Evolutionary conservation across 2,888 invertebrate genomes (phyloP), one percentile per base, ranked within the genome.

Genomic region (Machimus rusticus): DNA sequence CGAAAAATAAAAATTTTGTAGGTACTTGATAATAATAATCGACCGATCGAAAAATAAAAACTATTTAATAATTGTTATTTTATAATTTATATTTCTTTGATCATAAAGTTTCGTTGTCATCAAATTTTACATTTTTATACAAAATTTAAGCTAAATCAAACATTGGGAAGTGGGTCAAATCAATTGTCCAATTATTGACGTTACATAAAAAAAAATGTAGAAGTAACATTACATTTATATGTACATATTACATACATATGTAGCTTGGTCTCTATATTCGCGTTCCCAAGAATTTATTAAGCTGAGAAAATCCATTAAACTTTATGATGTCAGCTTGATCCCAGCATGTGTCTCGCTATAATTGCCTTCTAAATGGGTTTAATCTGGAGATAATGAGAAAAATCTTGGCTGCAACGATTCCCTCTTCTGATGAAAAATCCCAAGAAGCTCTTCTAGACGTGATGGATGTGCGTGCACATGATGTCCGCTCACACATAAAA

Each of bases 371-470:
- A 82, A 82, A 57, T 82, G 57, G 57, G 37, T 55, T 57, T 82
- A 57, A 82, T 82, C 57, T 57, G n/a, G 57, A 37, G 82, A 57
- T 82, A 82, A 82, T 82, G 39, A 57, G 37, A 82, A 82, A 82
- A 82, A 37, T 37, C 57, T 57, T 55, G 34, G 57, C n/a, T 57
- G 55, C 57, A 37, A 19, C 37, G 31, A n/a, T 57, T 57, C n/a
- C 34, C 34, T 19, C 57, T 37, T 55, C 37, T 37, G 55, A 57
- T 31, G 57, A 28, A 57, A 82, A 82, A 34, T 34, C 4, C 55
- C 57, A 31, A 57, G 16, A 5, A 57, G 23, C 23, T 8, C 57
- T 57, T 9, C 23, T 8, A 23, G 57, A 19, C 1, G 9, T 57
- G 57, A 57, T 19, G 57, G 14, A 57, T n/a, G 16, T 28, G 37